Evolutionary conservation across 2,888 invertebrate species (phyloP), one percentile per base, ranked within the genome.

Genomic region (Andrena flavipes): DNA sequence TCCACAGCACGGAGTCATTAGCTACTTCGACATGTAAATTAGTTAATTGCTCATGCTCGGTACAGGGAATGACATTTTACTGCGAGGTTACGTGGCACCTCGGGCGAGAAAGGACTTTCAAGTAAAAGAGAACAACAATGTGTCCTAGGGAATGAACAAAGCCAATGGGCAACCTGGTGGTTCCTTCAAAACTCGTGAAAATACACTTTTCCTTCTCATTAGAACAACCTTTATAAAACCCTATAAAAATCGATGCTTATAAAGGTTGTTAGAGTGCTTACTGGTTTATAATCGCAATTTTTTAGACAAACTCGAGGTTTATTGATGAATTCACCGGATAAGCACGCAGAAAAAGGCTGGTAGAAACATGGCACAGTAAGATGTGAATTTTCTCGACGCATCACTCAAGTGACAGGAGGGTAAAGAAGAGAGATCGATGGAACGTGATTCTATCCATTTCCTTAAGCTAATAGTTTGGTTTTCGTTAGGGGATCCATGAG

Each of bases 21-120:
- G 74, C 82, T 76, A 83, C 78, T 80, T 84, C 84, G 78, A 84
- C 80, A 70, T 71, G 80, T 80, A 85, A 88, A 89, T 89, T 87
- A 80, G 79, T 74, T 86, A 87, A 89, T 84, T 85, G 87, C 74
- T 85, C 62, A 59, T 59, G 29, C 54, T 42, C 13, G 23, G 49
- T 33, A 35, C 64, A 56, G 30, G 69, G 33, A 63, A 67, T 63
- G 76, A 71, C 48, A 26, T 78, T 82, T 75, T 72, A 33, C 35
- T 48, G 23, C 33, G 42, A 60, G 63, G 62, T 51, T 78, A 30
- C 49, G 73, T 2, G 8, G 26, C n/a, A 60, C 16, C n/a, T 20
- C 49, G 30, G 56, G n/a, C 48, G 49, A 1, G n/a, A 75, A 68
- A 29, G 3, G 26, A 49, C 49, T 35, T 30, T 26, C 56, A 65